Base-by-base conservation (phyloP, 2,888 invertebrate genomes). In the Scaptomyza reducta region DNA sequence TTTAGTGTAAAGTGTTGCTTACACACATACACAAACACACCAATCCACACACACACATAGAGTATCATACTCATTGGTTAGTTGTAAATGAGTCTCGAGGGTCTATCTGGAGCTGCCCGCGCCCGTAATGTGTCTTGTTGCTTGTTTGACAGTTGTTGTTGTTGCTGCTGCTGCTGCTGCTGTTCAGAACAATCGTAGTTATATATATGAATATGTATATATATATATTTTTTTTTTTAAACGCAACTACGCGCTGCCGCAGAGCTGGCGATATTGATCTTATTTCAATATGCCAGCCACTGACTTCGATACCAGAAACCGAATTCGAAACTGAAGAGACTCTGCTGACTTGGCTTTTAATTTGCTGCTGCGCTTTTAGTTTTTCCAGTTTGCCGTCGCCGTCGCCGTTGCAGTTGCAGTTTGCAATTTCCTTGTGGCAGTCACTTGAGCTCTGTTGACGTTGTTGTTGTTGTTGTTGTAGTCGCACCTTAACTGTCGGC, bases 71-170 rank as follows among this genome's bases (percentile, higher is more conserved):
- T 62, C 56, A 66, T 58, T 86, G 87, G 87, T 70, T 69, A 86
- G 87, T 82, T 82, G 87, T 82, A 82, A 82, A 82, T 82, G 82
- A 82, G 84, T 82, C 87, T 86, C 84, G 67, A 80, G 83, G 75
- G 86, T 70, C 61, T 69, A 58, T 61, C 55, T 77, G 78, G 49
- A 38, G 55, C 74, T 57, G 56, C 75, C 86, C 75, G 73, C 80
- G 77, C 78, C 81, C 87, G 87, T 78, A 80, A 82, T 82, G 84
- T 82, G 81, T 82, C 82, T 82, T 72, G 66, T 77, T 74, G 73
- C 81, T 77, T 75, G 77, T 75, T 75, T 75, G 75, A 75, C 77
- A 75, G 77, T 77, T 72, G 76, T 76, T 73, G 70, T 54, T 67
- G 69, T 5, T 22, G 22, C 5, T 22, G 22, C 14, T 59, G 71